Conservation (phyloP, 2,113 vertebrate species). For the Lepus americanus region DNA sequence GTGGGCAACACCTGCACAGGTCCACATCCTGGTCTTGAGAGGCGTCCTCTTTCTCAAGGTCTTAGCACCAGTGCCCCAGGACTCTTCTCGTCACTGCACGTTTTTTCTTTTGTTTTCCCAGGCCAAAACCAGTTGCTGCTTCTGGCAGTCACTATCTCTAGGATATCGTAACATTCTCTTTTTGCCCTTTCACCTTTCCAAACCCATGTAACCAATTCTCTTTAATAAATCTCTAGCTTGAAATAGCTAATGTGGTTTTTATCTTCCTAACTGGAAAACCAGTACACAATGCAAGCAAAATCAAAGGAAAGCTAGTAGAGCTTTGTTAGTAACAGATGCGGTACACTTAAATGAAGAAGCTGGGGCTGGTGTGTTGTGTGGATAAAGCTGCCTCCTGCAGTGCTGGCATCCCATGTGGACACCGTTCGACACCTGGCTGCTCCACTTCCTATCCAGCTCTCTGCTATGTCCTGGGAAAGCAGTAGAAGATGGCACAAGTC, state of each 20-base stretch:
- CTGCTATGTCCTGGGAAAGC: no score
- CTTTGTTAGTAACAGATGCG: neutral
- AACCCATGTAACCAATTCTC: neutral
- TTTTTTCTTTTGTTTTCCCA: neutral
- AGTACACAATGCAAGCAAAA: neutral
- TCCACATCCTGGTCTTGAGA: no score
- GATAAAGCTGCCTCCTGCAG: no score
- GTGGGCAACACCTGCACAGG: no score
- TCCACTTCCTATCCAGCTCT: no score
- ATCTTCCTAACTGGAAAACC: neutral
- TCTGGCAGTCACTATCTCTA: neutral
- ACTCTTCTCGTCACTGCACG: neutral
- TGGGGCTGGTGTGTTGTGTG: no score
- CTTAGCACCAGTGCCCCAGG: neutral
- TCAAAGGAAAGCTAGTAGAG: neutral
- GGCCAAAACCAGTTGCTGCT: neutral
- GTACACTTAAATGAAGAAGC: neutral
- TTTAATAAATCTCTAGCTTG: neutral
- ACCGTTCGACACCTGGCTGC: no score
- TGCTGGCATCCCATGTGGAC: no score
- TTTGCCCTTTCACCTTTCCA: neutral
- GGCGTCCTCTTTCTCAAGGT: neutral
- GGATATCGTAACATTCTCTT: neutral
- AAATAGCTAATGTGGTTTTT: neutral
- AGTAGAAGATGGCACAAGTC: no score